Conservation (phyloP, 2,113 vertebrate species). For the Pandion haliaetus region DNA sequence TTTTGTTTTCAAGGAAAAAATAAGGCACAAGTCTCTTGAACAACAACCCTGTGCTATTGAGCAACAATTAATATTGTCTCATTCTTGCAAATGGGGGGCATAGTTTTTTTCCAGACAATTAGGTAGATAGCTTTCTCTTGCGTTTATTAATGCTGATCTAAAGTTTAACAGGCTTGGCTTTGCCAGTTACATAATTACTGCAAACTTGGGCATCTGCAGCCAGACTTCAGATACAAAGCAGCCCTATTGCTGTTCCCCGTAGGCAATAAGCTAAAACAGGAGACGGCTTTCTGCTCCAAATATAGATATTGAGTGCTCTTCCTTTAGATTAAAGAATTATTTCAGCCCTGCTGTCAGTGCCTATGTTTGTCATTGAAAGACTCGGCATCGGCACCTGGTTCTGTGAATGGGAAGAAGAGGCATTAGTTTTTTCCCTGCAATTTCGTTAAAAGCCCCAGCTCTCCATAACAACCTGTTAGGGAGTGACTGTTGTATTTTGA, state of each 20-base stretch:
- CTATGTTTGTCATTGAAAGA: neutral
- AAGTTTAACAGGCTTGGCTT: constrained; percentile 29
- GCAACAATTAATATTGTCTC: constrained; percentile 30
- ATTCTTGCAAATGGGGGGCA: constrained; percentile 29
- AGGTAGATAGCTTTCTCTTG: constrained; percentile 32
- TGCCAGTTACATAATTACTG: constrained; percentile 11
- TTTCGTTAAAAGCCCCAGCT: neutral
- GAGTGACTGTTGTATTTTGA: neutral
- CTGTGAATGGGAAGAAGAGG: neutral
- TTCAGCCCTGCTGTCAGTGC: neutral
- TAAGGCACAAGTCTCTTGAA: neutral
- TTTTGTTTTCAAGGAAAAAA: constrained; percentile 33
- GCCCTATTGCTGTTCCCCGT: neutral
- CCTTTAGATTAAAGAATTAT: neutral
- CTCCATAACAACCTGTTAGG: neutral
- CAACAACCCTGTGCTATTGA: neutral
- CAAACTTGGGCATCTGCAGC: neutral
- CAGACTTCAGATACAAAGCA: neutral
- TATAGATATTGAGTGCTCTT: neutral
- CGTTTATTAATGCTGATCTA: constrained; percentile 12
- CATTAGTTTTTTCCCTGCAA: neutral
- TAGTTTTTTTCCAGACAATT: constrained; percentile 6
- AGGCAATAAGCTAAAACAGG: neutral
- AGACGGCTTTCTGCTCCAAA: neutral
- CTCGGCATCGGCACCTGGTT: neutral